These are phyloP conservation scores for Pentamera pediparva DNA, from an alignment of 53 echinoderm and acorn worm species.

Conservation along the genomic window DNA sequence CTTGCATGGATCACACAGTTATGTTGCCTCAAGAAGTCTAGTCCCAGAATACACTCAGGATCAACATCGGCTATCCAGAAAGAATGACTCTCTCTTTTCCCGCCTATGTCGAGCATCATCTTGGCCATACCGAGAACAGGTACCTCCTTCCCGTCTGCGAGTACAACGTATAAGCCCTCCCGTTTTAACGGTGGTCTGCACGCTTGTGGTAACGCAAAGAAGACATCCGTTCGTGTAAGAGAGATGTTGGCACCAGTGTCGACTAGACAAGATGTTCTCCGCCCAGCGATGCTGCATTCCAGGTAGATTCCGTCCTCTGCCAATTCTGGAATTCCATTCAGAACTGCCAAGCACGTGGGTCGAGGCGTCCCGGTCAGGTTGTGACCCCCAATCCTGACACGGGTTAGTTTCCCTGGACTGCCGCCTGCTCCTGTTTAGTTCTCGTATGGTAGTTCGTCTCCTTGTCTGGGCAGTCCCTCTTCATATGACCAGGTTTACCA, in stretches of 20 bases:
- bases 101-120: not conserved
- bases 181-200: not conserved
- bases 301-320: not conserved
- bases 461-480: not conserved
- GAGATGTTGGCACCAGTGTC: constrained; percentile 2
- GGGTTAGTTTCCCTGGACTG: not conserved
- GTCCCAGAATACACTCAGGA: not conserved
- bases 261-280: not conserved
- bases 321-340: constrained; percentile 12
- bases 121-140: constrained; percentile 2
- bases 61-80: constrained; percentile 5
- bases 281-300: not conserved
- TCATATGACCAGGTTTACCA: constrained; percentile 1
- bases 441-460: not conserved
- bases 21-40: constrained; percentile 10
- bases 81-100: not conserved
- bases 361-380: not conserved
- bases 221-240: not conserved
- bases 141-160: not conserved
- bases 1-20: constrained; percentile 4
- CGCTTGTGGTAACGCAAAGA: not conserved
- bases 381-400: constrained; percentile 1
- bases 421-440: not conserved
- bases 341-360: constrained; percentile 1
- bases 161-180: not conserved